These are phyloP conservation scores for Zygaena filipendulae DNA, from an alignment of 2,888 invertebrate genomes.

Conservation along the genomic window DNA sequence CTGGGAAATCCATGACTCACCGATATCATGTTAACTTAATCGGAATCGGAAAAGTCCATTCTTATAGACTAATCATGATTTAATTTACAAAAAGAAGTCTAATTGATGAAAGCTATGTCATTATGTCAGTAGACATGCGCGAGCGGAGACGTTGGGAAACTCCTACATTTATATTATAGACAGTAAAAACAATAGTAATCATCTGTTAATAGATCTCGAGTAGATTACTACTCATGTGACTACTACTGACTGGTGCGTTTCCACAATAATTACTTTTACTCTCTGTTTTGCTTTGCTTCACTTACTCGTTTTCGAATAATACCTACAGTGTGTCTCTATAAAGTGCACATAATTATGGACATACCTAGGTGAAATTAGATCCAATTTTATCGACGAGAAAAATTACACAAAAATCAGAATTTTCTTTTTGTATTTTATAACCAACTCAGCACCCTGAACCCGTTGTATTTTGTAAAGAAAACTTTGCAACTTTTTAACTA, in stretches of 20 bases:
- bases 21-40: slow-evolving; percentile 13
- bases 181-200: not conserved
- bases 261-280: not conserved
- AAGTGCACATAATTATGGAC: too few relatives aligned
- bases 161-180: slow-evolving; percentile 19
- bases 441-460: too few relatives aligned
- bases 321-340: too few relatives aligned
- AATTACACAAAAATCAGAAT: too few relatives aligned
- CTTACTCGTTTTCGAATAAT: too few relatives aligned
- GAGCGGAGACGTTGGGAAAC: slow-evolving; percentile 31
- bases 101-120: slow-evolving; percentile 40
- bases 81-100: slow-evolving; percentile 31
- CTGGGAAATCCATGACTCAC: slow-evolving; percentile 62
- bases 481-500: too few relatives aligned
- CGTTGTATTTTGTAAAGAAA: too few relatives aligned
- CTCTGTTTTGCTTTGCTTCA: not conserved
- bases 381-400: too few relatives aligned
- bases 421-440: too few relatives aligned
- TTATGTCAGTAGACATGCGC: slow-evolving; percentile 30
- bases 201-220: not conserved
- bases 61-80: slow-evolving; percentile 35
- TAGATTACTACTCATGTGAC: too few relatives aligned
- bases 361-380: too few relatives aligned
- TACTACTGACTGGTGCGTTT: too few relatives aligned
- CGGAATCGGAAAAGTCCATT: slow-evolving; percentile 52